Conservation (phyloP, 92 coral and sea anemone genomes). For the Zoanthus sociatus region DNA sequence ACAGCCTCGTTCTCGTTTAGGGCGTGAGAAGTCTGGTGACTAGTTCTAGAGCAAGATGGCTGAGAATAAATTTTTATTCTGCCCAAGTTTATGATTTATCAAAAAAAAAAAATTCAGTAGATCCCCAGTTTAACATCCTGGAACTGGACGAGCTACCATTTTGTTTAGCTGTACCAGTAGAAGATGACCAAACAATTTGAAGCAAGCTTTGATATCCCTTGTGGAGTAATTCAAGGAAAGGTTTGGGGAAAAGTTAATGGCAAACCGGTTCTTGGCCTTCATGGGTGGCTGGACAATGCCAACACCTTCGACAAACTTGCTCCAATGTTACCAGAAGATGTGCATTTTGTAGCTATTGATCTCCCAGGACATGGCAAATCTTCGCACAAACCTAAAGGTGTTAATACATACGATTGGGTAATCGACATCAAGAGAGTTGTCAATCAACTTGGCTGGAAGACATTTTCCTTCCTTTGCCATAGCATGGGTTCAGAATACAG, state of each 20-base stretch:
- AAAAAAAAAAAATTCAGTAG: too few species aligned
- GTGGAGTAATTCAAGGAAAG: slow-evolving; percentile 81
- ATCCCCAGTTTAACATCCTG: not conserved
- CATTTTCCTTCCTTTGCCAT: slow-evolving; percentile 75
- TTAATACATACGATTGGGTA: slow-evolving; percentile 61
- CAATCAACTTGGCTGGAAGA: slow-evolving; percentile 75
- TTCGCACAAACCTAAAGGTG: slow-evolving; percentile 72
- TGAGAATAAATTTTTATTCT: not conserved
- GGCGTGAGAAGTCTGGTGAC: slow-evolving; percentile 15
- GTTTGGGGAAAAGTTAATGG: slow-evolving; percentile 73
- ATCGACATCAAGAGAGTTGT: slow-evolving; percentile 73
- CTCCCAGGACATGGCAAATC: slow-evolving; percentile 88
- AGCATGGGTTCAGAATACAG: slow-evolving; percentile 69
- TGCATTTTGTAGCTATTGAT: slow-evolving; percentile 73
- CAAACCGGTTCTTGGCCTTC: slow-evolving; percentile 75
- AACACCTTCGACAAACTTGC: slow-evolving; percentile 78
- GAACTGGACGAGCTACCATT: not conserved
- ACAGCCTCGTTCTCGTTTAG: slow-evolving; percentile 40
- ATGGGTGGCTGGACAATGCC: slow-evolving; percentile 85
- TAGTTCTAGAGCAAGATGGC: not conserved
- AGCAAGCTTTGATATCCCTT: slow-evolving; percentile 68
- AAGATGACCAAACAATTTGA: slow-evolving; percentile 21
- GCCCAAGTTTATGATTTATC: too few species aligned
- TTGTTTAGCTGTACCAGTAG: too few species aligned
- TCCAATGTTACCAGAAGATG: slow-evolving; percentile 67